Conservation (phyloP, 2,113 vertebrate genomes). For the Alligator sinensis region DNA sequence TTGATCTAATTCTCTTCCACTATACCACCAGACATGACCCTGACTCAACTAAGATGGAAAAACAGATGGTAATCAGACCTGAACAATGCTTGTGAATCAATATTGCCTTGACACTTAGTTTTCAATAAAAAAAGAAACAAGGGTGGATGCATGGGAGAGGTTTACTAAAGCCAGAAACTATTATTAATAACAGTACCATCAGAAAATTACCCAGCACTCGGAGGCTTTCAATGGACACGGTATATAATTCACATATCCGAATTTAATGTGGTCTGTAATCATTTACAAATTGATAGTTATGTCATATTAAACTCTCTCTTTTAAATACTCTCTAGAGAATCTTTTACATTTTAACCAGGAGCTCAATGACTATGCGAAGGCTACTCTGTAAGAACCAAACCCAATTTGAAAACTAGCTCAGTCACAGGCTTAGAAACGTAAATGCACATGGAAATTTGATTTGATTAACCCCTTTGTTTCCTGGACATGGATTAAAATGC, state of each 20-base stretch:
- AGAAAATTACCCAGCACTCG: background rate
- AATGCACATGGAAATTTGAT: background rate
- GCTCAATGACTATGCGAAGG: background rate
- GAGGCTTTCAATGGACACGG: background rate
- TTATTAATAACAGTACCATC: background rate
- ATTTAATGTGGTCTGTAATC: fast-evolving
- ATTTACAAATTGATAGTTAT: background rate
- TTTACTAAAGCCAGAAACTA: background rate
- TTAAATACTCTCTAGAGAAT: background rate
- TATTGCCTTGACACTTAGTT: constrained; percentile 14
- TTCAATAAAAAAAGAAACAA: background rate
- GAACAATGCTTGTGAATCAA: background rate
- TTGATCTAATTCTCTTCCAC: background rate
- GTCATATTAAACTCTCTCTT: background rate
- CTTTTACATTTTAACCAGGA: background rate
- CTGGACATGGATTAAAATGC: background rate
- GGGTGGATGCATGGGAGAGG: background rate
- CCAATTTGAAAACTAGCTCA: background rate
- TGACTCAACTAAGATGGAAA: background rate
- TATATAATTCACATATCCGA: background rate
- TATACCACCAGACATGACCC: background rate
- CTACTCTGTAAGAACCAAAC: background rate
- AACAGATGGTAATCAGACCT: constrained; percentile 8
- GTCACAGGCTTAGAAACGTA: background rate
- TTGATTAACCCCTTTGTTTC: background rate